Percentiles rank a stretch among this genome's conserved stretches.
Conservation (phyloP, 2,888 invertebrate genomes). For the Amblyjoppa proteus region DNA sequence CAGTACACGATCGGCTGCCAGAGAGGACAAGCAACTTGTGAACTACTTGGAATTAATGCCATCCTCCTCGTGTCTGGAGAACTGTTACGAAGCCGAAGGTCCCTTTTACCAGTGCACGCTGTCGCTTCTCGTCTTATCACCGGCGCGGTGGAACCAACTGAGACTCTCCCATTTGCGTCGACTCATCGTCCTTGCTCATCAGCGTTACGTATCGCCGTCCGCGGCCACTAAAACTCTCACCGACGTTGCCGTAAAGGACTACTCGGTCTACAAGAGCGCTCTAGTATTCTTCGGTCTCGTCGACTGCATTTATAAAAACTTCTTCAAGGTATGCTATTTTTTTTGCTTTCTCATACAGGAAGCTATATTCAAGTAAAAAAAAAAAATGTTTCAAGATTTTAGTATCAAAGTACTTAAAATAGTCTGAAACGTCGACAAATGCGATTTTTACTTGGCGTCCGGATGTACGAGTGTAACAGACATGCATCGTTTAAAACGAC, state of each 20-base stretch:
- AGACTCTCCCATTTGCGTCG: conserved; percentile 91
- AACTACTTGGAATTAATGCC: conserved; percentile 89
- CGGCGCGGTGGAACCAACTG: conserved; percentile 91
- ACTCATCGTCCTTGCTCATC: conserved; percentile 92
- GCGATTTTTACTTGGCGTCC: too few relatives aligned
- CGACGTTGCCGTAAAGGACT: conserved; percentile 88
- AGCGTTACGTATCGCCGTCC: conserved; percentile 88
- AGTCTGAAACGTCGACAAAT: too few relatives aligned
- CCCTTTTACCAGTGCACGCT: conserved; percentile 95
- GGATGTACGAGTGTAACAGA: too few relatives aligned
- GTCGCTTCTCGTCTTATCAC: conserved; percentile 92
- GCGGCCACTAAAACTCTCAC: conserved; percentile 87
- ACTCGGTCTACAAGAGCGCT: conserved; percentile 93
- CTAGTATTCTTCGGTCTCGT: conserved; percentile 94
- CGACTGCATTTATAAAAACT: conserved; percentile 93
- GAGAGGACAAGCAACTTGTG: conserved; percentile 93
- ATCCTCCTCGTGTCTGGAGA: conserved; percentile 90
- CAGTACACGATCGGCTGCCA: conserved; percentile 90
- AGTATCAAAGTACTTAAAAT: too few relatives aligned
- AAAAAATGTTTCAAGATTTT: not conserved
- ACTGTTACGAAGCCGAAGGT: conserved; percentile 95
- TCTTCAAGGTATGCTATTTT: conserved; percentile 91
- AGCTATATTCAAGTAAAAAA: too few relatives aligned
- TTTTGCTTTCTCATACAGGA: not conserved
- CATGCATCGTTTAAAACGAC: too few relatives aligned